Percentiles rank a stretch among this genome's conserved stretches.
phyloP scores from a whole-genome alignment of 2,888 invertebrate genomes.

The Rhaphigaster nebulosa region DNA sequence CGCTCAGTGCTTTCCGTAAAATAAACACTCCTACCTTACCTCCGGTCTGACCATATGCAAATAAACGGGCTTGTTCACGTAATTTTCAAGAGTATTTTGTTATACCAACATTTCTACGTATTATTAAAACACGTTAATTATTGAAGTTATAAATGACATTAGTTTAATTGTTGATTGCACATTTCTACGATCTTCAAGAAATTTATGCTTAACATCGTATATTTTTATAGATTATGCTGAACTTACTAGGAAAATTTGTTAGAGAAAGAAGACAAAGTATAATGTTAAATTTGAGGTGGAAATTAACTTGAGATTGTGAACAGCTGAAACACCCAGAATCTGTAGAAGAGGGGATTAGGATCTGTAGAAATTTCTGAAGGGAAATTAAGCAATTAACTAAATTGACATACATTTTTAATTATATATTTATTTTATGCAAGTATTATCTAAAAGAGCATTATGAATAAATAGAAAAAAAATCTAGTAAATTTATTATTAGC shows the following conservation, averaged over 20 bases:
- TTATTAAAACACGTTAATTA: too few relatives aligned
- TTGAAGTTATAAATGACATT: too few relatives aligned
- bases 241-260: background rate
- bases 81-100: background rate
- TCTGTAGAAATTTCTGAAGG: background rate
- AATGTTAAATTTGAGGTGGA: background rate
- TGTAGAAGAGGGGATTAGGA: background rate
- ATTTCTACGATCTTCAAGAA: too few relatives aligned
- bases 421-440: background rate
- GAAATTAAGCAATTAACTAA: background rate
- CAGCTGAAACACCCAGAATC: background rate
- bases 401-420: background rate
- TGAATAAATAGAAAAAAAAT: too few relatives aligned
- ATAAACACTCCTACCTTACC: background rate
- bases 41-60: background rate
- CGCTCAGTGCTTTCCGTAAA: constrained; percentile 5
- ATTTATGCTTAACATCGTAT: too few relatives aligned
- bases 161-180: too few relatives aligned
- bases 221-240: too few relatives aligned
- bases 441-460: too few relatives aligned
- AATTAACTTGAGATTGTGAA: background rate
- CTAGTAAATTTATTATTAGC: too few relatives aligned
- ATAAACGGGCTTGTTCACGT: background rate
- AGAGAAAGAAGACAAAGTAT: background rate
- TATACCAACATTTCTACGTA: background rate